Base-by-base conservation (phyloP, 2,113 vertebrate genomes). In the Sander lucioperca region DNA sequence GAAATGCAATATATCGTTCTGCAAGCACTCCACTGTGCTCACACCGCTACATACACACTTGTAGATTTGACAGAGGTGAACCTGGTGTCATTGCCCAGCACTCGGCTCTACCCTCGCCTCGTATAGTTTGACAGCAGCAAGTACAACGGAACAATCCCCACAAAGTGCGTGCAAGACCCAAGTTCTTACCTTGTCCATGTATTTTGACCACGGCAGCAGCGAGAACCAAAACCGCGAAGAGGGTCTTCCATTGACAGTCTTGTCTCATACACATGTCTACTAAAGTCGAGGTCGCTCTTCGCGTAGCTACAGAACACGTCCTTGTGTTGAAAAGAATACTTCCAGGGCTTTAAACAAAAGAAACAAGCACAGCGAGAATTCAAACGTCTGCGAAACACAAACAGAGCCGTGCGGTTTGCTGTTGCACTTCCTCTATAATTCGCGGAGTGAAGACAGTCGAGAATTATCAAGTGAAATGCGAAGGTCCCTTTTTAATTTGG, bases 111-210 rank as follows among this genome's bases (percentile, higher is more conserved):
- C 15, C 75, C 2, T 72, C 43, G 57, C 76, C 15, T 74, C 36
- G 25, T 74, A n/a, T 63, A 82, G 77, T 84, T 82, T 57, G 54
- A 67, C 64, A 63, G 6, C 53, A 25, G 36, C 36, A 79, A 86
- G 64, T 63, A 15, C 3, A 11, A 73, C 79, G 58, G 39, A 87
- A 75, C 83, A 85, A 62, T 54, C 76, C 43, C 30, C 61, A 59
- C 75, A 85, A 90, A 91, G 86, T 88, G 43, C 69, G 45, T 15
- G 8, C 4, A 19, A 45, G 19, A 66, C 13, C 45, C 82, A 91
- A 94, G 90, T 89, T 91, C 91, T 92, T 94, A 96, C 95, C 95
- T 93, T 93, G 90, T 39, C 87, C 93, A 25, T 72, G 86, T 9
- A 75, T 83, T 30, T 73, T n/a, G 48, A 43, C 80, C 84, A 84